Base-by-base conservation (phyloP, 2,113 vertebrate genomes). In the Nannobrachium achirus region DNA sequence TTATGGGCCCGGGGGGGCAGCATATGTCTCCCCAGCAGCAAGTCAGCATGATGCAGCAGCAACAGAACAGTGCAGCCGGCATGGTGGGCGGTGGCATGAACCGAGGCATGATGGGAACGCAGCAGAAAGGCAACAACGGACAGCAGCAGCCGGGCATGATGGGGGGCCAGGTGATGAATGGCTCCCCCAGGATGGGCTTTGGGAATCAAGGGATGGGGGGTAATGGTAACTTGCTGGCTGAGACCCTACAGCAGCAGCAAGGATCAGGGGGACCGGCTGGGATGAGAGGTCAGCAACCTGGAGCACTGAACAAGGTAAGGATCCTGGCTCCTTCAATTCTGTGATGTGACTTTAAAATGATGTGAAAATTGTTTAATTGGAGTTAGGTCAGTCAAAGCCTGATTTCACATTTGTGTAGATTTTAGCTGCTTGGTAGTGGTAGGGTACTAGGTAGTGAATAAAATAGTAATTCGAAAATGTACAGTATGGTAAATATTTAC, bases 151-250 rank as follows among this genome's bases (percentile, higher is more conserved):
- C 91, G 62, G 89, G 89, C 73, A 92, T 93, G 90, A 91, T 94
- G 57, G 91, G 86, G 46, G 91, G 82, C 58, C 93, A 98, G 90
- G 95, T 99, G 89, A 94, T 99, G 94, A 99, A 99, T 16, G 98
- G 98, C 86, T 96, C 98, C 0, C 94, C 96, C 65, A 95, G 96
- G 88, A 94, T 99, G 94, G 93, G 94, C 0, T 98, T 97, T 49
- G 89, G 94, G 51, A 98, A 94, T 81, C 93, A 95, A 0, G 94
- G 91, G 63, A 95, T 98, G 92, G 92, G 94, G 10, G 90, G 79
- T 68, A 92, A 93, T 85, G 91, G 93, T 78, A 98, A 93, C 86
- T 78, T 99, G 76, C 67, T 99, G 88, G 92, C 96, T 3, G 98
- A 99, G 70, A 95, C 96, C 0, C 89, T 99, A n/a, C 96, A 98